These are phyloP conservation scores for Eurytoma californica DNA, from an alignment of 2,888 invertebrate genomes.

Conservation along the genomic window DNA sequence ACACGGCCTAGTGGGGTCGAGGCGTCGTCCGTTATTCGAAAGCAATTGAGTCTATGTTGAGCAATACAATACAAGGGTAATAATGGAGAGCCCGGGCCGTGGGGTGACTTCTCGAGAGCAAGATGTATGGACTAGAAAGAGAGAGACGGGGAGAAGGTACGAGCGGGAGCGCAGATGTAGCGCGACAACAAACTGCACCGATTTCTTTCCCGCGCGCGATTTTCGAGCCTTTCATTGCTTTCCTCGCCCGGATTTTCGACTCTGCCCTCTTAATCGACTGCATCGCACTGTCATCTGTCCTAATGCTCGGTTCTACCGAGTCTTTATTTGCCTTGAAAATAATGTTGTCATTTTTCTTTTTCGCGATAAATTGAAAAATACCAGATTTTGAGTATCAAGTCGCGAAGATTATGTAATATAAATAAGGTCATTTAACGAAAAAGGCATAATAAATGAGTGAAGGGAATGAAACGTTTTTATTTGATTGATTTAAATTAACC, in stretches of 20 bases:
- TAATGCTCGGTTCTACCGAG: too few species aligned
- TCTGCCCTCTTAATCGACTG: conserved; percentile 21
- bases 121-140: conserved; percentile 26
- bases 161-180: conserved; percentile 70
- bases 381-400: too few species aligned
- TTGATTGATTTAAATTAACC: too few species aligned
- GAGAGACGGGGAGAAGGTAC: neutral
- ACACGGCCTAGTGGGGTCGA: conserved; percentile 36
- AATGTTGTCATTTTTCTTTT: too few species aligned
- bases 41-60: conserved; percentile 75
- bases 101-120: conserved; percentile 59
- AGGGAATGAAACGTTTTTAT: too few species aligned
- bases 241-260: conserved; percentile 33
- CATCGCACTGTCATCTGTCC: conserved; percentile 2
- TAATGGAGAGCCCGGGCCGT: conserved; percentile 65
- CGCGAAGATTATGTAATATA: too few species aligned
- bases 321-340: too few species aligned
- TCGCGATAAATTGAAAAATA: too few species aligned
- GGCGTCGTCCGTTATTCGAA: conserved; percentile 71
- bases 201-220: conserved; percentile 20
- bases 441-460: too few species aligned
- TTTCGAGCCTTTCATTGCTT: conserved; percentile 4
- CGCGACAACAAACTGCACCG: conserved; percentile 57
- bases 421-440: too few species aligned
- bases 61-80: conserved; percentile 75